These are phyloP conservation scores for Spilosoma lubricipeda DNA, from an alignment of 2,888 invertebrate genomes.

Conservation along the genomic window DNA sequence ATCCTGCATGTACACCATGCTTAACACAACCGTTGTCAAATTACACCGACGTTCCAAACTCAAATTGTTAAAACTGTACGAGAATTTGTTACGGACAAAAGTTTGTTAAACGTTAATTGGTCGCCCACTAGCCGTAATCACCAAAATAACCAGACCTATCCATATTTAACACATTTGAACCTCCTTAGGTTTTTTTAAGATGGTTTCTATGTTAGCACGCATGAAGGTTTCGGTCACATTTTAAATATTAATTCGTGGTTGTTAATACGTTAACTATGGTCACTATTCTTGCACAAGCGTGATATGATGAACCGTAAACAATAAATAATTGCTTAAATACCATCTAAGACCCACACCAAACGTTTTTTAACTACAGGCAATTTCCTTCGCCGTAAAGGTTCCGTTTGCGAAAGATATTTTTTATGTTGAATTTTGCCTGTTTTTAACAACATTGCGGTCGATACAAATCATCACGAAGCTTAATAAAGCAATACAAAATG, in stretches of 20 bases:
- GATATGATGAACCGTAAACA: conserved; percentile 76
- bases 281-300: conserved; percentile 70
- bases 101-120: conserved; percentile 83
- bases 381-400: conserved; percentile 38
- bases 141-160: conserved; percentile 55
- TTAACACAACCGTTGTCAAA: conserved; percentile 70
- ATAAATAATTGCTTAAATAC: conserved; percentile 69
- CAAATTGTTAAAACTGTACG: conserved; percentile 85
- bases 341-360: conserved; percentile 53
- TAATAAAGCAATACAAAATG: conserved; percentile 59
- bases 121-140: conserved; percentile 67
- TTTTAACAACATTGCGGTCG: conserved; percentile 38
- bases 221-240: conserved; percentile 72
- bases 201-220: conserved; percentile 54
- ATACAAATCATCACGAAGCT: conserved; percentile 45
- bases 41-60: conserved; percentile 76
- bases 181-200: conserved; percentile 20
- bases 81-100: conserved; percentile 80
- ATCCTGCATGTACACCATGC: conserved; percentile 53
- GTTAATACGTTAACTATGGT: conserved; percentile 78
- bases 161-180: conserved; percentile 2
- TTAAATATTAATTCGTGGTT: conserved; percentile 76
- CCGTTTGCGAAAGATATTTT: conserved; percentile 39
- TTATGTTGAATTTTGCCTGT: conserved; percentile 5
- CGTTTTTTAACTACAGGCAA: conserved; percentile 48